Conservation (phyloP, 1,140 invertebrate genomes). For the Dolichoris vasculosae region DNA sequence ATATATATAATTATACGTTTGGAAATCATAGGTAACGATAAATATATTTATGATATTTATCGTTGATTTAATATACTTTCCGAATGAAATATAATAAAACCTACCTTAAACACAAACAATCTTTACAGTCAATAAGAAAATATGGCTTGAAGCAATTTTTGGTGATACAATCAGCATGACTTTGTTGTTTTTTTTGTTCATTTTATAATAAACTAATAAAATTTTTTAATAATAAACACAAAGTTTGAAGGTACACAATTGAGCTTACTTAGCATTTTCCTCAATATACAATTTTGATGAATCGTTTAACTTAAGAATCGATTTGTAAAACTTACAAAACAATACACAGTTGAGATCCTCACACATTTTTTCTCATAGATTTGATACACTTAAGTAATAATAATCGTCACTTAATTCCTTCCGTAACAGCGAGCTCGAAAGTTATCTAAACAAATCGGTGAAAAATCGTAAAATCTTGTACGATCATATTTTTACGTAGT, state of each 20-base stretch:
- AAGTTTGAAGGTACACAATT: conserved; percentile 39
- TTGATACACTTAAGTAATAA: conserved; percentile 50
- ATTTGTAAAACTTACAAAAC: conserved; percentile 51
- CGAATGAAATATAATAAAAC: conserved; percentile 29
- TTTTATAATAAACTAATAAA: conserved; percentile 52
- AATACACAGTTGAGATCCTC: conserved; percentile 36
- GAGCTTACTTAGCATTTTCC: conserved; percentile 16
- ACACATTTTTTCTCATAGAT: conserved; percentile 24
- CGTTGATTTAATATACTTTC: conserved; percentile 28
- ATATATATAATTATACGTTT: conserved; percentile 25
- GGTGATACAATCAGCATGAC: conserved; percentile 37
- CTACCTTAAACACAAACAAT: conserved; percentile 48
- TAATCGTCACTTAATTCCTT: conserved; percentile 47
- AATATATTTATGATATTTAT: background rate
- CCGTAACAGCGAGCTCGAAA: conserved; percentile 42
- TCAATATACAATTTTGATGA: conserved; percentile 43
- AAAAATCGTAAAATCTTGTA: conserved; percentile 46
- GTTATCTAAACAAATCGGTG: conserved; percentile 58
- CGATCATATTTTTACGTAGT: conserved; percentile 43
- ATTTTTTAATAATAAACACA: conserved; percentile 46
- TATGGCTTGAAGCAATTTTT: conserved; percentile 51
- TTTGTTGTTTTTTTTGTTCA: conserved; percentile 21
- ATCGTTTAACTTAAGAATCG: conserved; percentile 39
- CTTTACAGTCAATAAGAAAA: conserved; percentile 46
- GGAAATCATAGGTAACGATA: conserved; percentile 32